A percentile compares a stretch with the other conserved stretches of the same genome.
phyloP scores from a whole-genome alignment of 2,113 vertebrate genomes.

The Desmodus rotundus region DNA sequence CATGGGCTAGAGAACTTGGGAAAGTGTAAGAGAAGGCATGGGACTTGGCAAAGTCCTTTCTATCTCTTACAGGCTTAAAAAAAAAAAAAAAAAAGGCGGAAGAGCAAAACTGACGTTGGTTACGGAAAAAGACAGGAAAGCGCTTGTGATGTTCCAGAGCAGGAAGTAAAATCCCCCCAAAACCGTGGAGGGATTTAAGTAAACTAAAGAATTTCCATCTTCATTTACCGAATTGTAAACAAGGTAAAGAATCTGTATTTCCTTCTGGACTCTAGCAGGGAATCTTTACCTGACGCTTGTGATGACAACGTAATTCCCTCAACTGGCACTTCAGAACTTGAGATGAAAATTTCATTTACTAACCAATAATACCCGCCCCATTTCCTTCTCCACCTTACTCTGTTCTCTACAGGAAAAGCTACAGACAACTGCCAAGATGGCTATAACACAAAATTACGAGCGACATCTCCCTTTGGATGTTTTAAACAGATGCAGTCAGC shows the following conservation, averaged over 20 bases:
- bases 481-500: not conserved
- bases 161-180: not conserved
- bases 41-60: not conserved
- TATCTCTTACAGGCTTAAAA: not conserved
- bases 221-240: not conserved
- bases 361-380: not conserved
- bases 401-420: not conserved
- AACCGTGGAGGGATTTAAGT: not conserved
- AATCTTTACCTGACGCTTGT: not conserved
- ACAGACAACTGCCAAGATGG: not conserved
- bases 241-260: not conserved
- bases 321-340: not conserved
- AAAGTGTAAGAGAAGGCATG: not conserved
- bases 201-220: not conserved
- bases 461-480: not conserved
- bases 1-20: not conserved
- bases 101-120: not conserved
- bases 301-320: not conserved
- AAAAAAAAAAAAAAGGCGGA: not conserved
- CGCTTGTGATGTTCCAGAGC: not conserved
- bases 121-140: not conserved
- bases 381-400: not conserved
- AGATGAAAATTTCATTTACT: not conserved
- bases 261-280: not conserved
- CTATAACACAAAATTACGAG: not conserved